Evolutionary conservation across 2,888 invertebrate genomes (phyloP).

Genomic region (Andrena hattorfiana): DNA sequence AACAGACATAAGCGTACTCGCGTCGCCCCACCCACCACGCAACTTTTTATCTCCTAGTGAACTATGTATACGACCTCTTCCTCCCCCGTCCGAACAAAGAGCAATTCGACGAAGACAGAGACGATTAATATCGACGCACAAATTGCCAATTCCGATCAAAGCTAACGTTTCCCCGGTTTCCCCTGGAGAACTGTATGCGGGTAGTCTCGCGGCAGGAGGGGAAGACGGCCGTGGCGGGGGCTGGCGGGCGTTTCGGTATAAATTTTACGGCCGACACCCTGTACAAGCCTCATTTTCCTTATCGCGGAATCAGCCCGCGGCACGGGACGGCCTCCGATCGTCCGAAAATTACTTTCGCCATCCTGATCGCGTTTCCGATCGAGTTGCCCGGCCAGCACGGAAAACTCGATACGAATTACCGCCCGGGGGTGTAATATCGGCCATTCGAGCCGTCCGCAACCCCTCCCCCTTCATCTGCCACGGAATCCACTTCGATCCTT

Average conservation of each 20-base stretch:
- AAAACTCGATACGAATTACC: conserved; percentile 76
- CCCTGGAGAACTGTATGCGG: neutral
- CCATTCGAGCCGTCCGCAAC: conserved; percentile 55
- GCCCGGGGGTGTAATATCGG: conserved; percentile 72
- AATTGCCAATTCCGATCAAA: conserved; percentile 61
- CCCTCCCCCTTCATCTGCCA: conserved; percentile 30
- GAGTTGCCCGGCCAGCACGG: conserved; percentile 63
- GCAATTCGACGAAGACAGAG: conserved; percentile 9
- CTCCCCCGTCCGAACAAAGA: neutral
- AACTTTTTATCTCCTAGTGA: neutral
- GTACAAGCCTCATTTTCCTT: conserved; percentile 48
- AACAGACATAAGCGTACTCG: neutral
- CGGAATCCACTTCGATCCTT: conserved; percentile 55
- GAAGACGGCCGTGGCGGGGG: neutral
- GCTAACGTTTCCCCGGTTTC: conserved; percentile 18
- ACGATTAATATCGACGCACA: conserved; percentile 33
- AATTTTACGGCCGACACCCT: conserved; percentile 51
- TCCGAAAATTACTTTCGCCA: conserved; percentile 74
- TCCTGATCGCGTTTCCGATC: conserved; percentile 75
- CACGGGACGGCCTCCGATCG: conserved; percentile 49
- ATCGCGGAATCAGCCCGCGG: conserved; percentile 59
- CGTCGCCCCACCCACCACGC: neutral
- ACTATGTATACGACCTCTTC: neutral
- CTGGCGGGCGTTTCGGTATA: conserved; percentile 28
- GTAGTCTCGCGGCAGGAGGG: neutral